These are phyloP conservation scores for Lucilia cuprina DNA, from an alignment of 1,140 invertebrate species.

Conservation along the genomic window DNA sequence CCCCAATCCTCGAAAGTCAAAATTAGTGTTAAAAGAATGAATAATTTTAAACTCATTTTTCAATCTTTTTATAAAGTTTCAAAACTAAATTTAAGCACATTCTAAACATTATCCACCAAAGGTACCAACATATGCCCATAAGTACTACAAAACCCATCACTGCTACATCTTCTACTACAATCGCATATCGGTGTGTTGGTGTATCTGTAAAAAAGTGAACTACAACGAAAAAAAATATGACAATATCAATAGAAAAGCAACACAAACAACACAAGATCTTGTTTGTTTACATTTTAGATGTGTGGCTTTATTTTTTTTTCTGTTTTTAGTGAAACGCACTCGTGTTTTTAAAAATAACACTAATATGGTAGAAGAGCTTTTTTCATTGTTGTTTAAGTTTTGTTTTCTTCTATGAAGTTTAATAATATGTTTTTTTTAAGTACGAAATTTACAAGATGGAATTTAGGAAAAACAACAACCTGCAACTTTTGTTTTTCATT, in stretches of 20 bases:
- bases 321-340: background rate
- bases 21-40: no score
- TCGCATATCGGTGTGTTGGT: background rate
- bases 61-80: no score
- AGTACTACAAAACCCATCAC: no score
- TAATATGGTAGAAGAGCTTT: background rate
- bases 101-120: no score
- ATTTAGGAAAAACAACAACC: slow-evolving; percentile 1
- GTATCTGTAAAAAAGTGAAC: background rate
- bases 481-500: background rate
- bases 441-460: background rate
- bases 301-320: background rate
- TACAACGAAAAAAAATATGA: background rate
- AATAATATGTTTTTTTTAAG: background rate
- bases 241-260: background rate
- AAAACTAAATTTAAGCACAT: background rate
- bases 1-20: no score
- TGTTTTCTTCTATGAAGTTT: background rate
- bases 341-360: background rate
- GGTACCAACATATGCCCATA: no score
- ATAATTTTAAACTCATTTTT: no score
- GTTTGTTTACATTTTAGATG: background rate
- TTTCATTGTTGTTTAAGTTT: background rate
- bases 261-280: background rate
- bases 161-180: background rate